phyloP scores from a whole-genome alignment of 2,797 vertebrate species.

The Chrysocyon brachyurus region DNA sequence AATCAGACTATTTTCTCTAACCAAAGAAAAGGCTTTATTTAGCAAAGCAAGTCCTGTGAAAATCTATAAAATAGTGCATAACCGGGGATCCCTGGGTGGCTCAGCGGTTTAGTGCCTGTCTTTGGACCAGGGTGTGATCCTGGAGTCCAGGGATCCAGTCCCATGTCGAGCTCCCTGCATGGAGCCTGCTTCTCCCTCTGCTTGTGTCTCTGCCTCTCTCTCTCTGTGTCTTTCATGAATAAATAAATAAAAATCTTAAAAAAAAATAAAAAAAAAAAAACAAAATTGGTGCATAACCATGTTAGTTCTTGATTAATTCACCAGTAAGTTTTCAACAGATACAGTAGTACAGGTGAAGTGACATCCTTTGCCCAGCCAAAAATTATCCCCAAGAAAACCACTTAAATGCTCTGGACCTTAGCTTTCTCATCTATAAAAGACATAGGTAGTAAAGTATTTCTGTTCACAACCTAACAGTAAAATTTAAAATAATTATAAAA shows the following conservation, averaged over 20 bases:
- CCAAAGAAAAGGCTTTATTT: background rate
- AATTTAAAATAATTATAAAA: background rate
- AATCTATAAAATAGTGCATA: background rate
- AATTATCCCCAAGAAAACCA: background rate
- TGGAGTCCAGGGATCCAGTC: no score
- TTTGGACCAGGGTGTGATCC: no score
- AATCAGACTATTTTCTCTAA: background rate
- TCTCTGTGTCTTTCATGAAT: no score
- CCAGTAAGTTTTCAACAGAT: background rate
- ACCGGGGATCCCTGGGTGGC: no score
- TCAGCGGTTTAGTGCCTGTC: no score
- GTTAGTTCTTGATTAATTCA: background rate
- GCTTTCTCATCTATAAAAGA: background rate
- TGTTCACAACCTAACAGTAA: background rate
- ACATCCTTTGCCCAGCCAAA: background rate
- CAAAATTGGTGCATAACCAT: background rate
- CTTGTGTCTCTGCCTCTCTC: no score
- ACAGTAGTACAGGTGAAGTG: background rate
- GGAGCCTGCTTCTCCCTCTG: no score
- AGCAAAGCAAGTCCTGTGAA: background rate
- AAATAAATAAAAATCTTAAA: no score
- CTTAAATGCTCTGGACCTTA: background rate
- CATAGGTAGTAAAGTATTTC: background rate
- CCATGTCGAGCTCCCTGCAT: no score
- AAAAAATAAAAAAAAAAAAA: no score